Evolutionary conservation across 1,140 invertebrate genomes (phyloP), one percentile per base, ranked within the genome.

Genomic region (Muscidifurax raptorellus): DNA sequence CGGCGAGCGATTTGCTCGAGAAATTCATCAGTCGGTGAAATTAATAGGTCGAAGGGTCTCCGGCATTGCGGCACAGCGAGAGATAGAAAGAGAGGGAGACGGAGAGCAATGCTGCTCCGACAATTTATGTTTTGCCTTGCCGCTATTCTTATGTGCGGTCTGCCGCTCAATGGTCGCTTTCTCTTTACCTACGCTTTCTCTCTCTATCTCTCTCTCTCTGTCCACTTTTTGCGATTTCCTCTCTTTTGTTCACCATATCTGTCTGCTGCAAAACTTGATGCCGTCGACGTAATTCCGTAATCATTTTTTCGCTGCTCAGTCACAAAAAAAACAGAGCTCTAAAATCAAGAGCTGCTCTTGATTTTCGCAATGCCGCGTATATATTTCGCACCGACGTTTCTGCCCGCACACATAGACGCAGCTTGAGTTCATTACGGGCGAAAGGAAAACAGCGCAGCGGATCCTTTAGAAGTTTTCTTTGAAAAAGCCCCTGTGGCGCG

Each of bases 391-490:
- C 15, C 47, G 47, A 32, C 36, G 22, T 59, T 47, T 22, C 18
- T 6, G 52, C 52, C 52, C 52, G 52, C 52, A n/a, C 22, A n/a
- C 52, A 18, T 22, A 18, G 18, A 7, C 52, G 6, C 52, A 59
- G 52, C 52, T 59, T 59, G 52, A 59, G 52, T 59, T 59, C 52
- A 59, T 59, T 59, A 59, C 18, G 15, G 32, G 72, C 30, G 36
- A 32, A 74, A 74, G 36, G 30, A 74, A 74, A 30, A 74, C 52
- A 18, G n/a, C 32, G 40, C 15, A 28, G 74, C 66, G 75, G 82
- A 15, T 78, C 66, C 75, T 36, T 78, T 71, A 71, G 64, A 83
- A 71, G 75, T 83, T 83, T 83, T 83, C 82, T 83, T 83, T 78
- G 82, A 83, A 83, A 83, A 64, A 83, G 77, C 82, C 69, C 75